Percentiles rank a stretch among this genome's conserved stretches.
Conservation (phyloP, 2,113 vertebrate species). For the Cervus canadensis region DNA sequence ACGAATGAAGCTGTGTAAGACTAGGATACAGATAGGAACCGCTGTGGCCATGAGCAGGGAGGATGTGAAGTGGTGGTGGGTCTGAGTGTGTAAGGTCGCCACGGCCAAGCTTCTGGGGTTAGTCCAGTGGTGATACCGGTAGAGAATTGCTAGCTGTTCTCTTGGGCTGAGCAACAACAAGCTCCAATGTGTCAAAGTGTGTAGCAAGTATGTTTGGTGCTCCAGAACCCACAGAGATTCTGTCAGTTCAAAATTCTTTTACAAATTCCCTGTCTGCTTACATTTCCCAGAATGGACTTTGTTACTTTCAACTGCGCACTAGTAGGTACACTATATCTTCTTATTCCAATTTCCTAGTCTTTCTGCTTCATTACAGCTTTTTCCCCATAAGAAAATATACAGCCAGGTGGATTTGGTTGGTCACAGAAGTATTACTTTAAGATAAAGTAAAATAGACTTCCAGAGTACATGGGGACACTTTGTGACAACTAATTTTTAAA, state of each 20-base stretch:
- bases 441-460: background rate
- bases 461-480: background rate
- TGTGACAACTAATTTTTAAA: background rate
- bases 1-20: background rate
- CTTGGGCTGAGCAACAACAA: background rate
- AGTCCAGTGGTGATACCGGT: fast-evolving
- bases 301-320: background rate
- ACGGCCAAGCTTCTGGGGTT: background rate
- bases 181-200: fast-evolving
- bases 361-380: background rate
- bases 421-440: background rate
- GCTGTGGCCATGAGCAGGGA: background rate
- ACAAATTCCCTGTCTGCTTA: background rate
- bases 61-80: fast-evolving
- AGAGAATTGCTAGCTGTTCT: background rate
- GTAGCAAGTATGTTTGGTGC: background rate
- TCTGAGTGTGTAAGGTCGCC: background rate
- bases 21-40: background rate
- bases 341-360: background rate
- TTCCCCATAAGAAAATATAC: background rate
- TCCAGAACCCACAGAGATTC: background rate
- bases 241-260: background rate
- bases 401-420: background rate
- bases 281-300: background rate
- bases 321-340: background rate